Evolutionary conservation across 1,140 invertebrate genomes (phyloP), one percentile per base, ranked within the genome.

Genomic region (Uloborus diversus): DNA sequence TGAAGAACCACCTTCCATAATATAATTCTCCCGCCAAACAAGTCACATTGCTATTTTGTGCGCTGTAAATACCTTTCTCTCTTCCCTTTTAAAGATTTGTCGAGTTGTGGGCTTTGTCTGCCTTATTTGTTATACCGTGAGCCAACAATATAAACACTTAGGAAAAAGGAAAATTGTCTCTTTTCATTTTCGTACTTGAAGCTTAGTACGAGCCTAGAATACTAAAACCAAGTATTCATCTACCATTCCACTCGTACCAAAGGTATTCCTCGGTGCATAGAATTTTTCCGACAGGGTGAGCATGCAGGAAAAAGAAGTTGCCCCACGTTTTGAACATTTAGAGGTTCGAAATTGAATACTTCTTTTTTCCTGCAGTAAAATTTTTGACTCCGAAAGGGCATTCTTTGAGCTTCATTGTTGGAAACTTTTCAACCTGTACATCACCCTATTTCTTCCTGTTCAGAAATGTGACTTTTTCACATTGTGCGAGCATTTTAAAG

Each of bases 21-120:
- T 27, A 66, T 66, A 66, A 66, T 66, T 66, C 64, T 66, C 51
- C 51, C 23, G n/a, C 64, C 64, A 66, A 66, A 66, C 64, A 66
- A 66, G 64, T 66, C 64, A 66, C 64, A 66, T 66, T 23, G 64
- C 37, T 42, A 28, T 66, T 66, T 66, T 66, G 64, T 66, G 64
- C 30, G 64, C n/a, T 66, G 42, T 66, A 51, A 66, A 66, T 53
- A n/a, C 17, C 49, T 66, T 51, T 51, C 23, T 53, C 51, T 33
- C 42, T 64, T 32, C 42, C 47, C 20, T 49, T 33, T 28, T 47
- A 66, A 25, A 30, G 64, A 42, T n/a, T n/a, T n/a, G n/a, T n/a
- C n/a, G 64, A 66, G 32, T 37, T 66, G 42, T 37, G 42, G 2
- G 64, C 64, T 49, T 66, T 66, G 23, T 23, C 47, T 66, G 64